Conservation (phyloP, 2,888 invertebrate genomes). For the Chesias legatella region DNA sequence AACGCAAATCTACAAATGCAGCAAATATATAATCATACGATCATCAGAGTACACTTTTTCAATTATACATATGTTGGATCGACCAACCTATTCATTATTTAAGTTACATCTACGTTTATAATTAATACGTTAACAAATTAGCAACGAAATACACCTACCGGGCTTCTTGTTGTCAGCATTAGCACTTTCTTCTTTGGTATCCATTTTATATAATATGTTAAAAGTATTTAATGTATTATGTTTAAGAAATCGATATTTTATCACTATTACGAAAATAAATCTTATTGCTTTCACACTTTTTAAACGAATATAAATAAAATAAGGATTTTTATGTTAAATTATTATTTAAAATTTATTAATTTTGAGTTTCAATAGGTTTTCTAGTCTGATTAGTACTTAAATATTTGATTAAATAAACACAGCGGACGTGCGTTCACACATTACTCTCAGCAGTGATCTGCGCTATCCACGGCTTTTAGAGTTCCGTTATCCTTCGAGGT, state of each 20-base stretch:
- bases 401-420: background rate
- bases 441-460: slow-evolving; percentile 8
- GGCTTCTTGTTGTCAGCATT: slow-evolving; percentile 17
- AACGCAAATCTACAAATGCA: too few species aligned
- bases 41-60: too few species aligned
- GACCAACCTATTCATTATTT: too few species aligned
- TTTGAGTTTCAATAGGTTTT: too few species aligned
- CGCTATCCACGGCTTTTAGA: background rate
- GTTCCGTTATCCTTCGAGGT: slow-evolving; percentile 1
- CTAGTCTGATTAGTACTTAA: too few species aligned
- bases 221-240: too few species aligned
- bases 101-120: background rate
- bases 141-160: slow-evolving; percentile 14
- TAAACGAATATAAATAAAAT: background rate
- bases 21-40: too few species aligned
- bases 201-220: slow-evolving; percentile 13
- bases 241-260: too few species aligned
- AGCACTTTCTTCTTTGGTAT: slow-evolving; percentile 19
- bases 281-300: too few species aligned
- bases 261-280: too few species aligned
- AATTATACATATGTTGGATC: too few species aligned
- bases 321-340: background rate
- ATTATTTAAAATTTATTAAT: background rate
- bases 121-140: background rate
- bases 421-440: slow-evolving; percentile 6